These are phyloP conservation scores for Spermophilus dauricus DNA, from an alignment of 2,113 vertebrate genomes.

Conservation along the genomic window DNA sequence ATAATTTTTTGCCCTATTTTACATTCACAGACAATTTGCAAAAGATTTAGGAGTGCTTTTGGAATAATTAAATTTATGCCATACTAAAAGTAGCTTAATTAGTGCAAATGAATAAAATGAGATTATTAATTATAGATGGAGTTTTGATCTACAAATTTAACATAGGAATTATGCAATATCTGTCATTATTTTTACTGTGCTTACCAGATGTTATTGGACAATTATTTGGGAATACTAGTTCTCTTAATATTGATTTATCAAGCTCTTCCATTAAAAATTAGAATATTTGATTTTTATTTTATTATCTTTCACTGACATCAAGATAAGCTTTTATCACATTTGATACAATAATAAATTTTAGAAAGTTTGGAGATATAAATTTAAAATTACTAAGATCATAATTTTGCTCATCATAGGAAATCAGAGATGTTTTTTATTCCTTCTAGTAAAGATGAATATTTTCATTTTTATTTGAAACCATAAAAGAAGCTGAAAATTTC, in stretches of 20 bases:
- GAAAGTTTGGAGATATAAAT: conserved; percentile 36
- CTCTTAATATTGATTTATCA: conserved; percentile 51
- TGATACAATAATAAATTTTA: background rate
- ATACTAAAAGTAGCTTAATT: conserved; percentile 77
- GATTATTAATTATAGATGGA: conserved; percentile 77
- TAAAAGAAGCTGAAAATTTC: background rate
- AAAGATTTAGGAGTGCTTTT: conserved; percentile 15
- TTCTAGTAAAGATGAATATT: background rate
- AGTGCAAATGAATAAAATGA: conserved; percentile 74
- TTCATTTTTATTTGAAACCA: background rate
- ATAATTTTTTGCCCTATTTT: background rate
- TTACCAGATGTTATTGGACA: conserved; percentile 54
- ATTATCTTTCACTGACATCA: conserved; percentile 28
- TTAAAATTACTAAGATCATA: background rate
- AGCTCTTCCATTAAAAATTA: conserved; percentile 64
- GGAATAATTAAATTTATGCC: conserved; percentile 75
- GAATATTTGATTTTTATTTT: conserved; percentile 55
- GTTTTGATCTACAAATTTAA: conserved; percentile 77
- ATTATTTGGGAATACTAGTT: conserved; percentile 69
- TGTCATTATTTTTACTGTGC: conserved; percentile 66
- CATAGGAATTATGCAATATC: conserved; percentile 60
- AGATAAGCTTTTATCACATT: conserved; percentile 39
- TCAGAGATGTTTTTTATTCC: background rate
- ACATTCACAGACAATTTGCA: background rate
- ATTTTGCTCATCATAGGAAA: conserved; percentile 37